A percentile compares a stretch with the other conserved stretches of the same genome.
These are phyloP conservation scores for Trichogramma evanescens DNA, from an alignment of 2,888 invertebrate species.

Conservation along the genomic window DNA sequence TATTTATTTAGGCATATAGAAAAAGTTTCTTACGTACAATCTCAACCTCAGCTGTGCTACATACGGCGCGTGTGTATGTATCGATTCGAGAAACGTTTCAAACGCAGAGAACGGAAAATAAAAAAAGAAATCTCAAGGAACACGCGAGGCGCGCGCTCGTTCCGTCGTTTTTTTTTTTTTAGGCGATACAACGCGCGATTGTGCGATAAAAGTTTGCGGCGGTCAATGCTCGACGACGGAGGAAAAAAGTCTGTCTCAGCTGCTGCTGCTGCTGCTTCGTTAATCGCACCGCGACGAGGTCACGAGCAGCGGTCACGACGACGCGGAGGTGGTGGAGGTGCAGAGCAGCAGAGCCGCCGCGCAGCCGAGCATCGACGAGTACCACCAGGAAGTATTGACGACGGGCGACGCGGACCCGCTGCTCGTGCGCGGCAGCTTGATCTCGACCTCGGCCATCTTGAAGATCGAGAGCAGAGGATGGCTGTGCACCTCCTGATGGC, in stretches of 20 bases:
- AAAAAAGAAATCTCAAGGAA: too few relatives aligned
- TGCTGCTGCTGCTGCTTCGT: not conserved
- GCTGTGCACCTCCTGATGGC: slow-evolving; percentile 77
- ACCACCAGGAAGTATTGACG: not conserved
- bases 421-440: slow-evolving; percentile 68
- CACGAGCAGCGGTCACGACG: slow-evolving; percentile 30
- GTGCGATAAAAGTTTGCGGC: too few relatives aligned
- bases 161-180: too few relatives aligned
- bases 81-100: too few relatives aligned
- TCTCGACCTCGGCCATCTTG: slow-evolving; percentile 87
- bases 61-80: too few relatives aligned
- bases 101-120: too few relatives aligned
- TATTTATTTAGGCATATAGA: too few relatives aligned
- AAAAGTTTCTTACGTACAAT: too few relatives aligned
- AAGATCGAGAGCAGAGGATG: slow-evolving; percentile 83
- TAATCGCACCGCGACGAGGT: slow-evolving; percentile 22
- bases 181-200: too few relatives aligned
- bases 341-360: not conserved
- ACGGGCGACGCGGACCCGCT: slow-evolving; percentile 25
- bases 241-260: not conserved
- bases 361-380: slow-evolving; percentile 8
- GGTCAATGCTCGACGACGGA: too few relatives aligned
- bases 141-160: too few relatives aligned
- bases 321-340: slow-evolving; percentile 17
- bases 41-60: too few relatives aligned